Evolutionary conservation across 2,113 vertebrate species (phyloP).

Genomic region (Tichodroma muraria): DNA sequence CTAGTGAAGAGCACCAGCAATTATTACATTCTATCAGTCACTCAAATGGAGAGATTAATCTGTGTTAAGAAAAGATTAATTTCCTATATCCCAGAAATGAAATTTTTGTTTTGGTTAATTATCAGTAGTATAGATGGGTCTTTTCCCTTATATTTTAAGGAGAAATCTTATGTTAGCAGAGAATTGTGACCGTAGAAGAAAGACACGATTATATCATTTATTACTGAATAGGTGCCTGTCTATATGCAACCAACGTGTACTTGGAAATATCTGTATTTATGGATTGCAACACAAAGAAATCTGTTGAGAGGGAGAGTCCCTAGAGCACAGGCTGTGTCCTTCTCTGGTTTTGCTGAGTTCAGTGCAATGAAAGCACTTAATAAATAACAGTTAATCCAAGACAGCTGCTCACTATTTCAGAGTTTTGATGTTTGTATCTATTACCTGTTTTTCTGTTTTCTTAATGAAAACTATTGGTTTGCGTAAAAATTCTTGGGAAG

Average conservation of each 20-base stretch:
- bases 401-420: not conserved
- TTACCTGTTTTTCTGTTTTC: not conserved
- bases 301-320: not conserved
- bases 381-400: not conserved
- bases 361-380: not conserved
- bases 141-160: not conserved
- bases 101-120: not conserved
- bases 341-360: not conserved
- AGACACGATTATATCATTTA: not conserved
- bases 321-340: not conserved
- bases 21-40: not conserved
- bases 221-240: not conserved
- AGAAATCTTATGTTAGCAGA: not conserved
- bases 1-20: not conserved
- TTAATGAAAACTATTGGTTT: not conserved
- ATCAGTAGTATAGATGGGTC: not conserved
- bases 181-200: not conserved
- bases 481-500: not conserved
- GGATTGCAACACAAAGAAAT: not conserved
- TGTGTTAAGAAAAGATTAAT: not conserved
- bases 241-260: not conserved
- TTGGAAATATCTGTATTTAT: not conserved
- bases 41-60: not conserved
- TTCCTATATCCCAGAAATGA: not conserved
- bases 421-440: not conserved